Conservation (phyloP, 2,888 invertebrate genomes). For the Teleogryllus oceanicus region DNA sequence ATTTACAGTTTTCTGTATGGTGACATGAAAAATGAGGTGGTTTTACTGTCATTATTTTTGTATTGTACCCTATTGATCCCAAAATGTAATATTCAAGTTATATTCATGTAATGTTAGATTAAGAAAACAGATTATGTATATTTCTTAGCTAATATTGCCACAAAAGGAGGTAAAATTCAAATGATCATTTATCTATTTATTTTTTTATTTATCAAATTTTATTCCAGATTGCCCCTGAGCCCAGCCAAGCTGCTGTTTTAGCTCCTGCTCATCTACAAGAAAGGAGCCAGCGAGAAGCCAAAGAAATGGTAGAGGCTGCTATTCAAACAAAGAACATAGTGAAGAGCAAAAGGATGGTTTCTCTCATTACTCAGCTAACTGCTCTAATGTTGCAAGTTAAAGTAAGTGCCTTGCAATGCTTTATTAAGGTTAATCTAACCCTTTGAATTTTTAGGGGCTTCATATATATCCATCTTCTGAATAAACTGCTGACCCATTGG, state of each 20-base stretch:
- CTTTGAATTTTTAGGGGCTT: too few relatives aligned
- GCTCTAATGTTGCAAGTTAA: constrained; percentile 87
- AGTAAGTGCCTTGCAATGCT: constrained; percentile 45
- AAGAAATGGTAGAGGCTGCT: constrained; percentile 69
- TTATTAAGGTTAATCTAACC: neutral
- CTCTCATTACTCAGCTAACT: constrained; percentile 80
- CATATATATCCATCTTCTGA: too few relatives aligned
- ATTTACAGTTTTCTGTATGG: too few relatives aligned
- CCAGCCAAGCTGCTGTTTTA: constrained; percentile 79
- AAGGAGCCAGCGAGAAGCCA: constrained; percentile 81
- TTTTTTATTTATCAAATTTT: neutral
- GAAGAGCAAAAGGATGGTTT: constrained; percentile 61
- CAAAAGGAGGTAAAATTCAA: neutral
- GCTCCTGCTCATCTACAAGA: constrained; percentile 85
- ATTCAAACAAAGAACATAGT: constrained; percentile 52
- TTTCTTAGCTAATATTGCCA: neutral
- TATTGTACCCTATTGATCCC: too few relatives aligned
- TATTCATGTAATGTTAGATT: neutral
- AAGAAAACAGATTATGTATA: neutral
- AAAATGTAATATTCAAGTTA: too few relatives aligned
- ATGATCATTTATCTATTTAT: neutral
- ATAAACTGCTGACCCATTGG: too few relatives aligned
- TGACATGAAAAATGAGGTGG: too few relatives aligned
- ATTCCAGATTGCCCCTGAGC: constrained; percentile 73
- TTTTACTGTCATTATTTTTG: too few relatives aligned